phyloP scores from a whole-genome alignment of 2,888 invertebrate genomes.

The Ctenicera cuprea region DNA sequence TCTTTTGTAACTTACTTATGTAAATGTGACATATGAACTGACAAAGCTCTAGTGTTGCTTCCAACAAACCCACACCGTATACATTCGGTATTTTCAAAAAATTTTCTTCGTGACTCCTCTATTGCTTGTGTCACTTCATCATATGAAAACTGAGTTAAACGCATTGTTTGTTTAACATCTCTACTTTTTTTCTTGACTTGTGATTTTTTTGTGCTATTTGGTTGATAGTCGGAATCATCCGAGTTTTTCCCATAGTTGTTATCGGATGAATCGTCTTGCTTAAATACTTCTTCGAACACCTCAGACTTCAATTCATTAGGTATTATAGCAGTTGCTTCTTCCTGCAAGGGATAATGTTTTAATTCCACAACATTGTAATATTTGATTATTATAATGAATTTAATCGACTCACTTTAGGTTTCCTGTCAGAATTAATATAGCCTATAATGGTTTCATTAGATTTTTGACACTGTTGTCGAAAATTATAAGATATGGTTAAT shows the following conservation, averaged over 20 bases:
- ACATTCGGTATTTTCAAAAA: conserved; percentile 60
- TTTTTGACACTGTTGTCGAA: conserved; percentile 60
- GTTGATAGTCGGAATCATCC: conserved; percentile 41
- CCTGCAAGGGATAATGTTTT: no score
- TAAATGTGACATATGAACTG: conserved; percentile 63
- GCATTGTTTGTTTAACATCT: conserved; percentile 42
- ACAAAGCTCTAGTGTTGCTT: conserved; percentile 61
- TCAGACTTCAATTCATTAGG: not conserved
- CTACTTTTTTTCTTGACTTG: not conserved
- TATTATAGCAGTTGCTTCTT: no score
- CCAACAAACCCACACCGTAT: conserved; percentile 62
- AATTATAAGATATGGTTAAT: conserved; percentile 61
- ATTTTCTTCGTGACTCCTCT: conserved; percentile 55
- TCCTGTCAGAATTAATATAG: conserved; percentile 28
- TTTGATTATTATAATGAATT: no score
- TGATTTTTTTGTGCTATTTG: conserved; percentile 21
- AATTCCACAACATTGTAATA: no score
- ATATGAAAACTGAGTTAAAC: conserved; percentile 57
- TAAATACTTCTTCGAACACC: not conserved
- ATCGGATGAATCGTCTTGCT: conserved; percentile 40
- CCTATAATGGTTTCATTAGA: conserved; percentile 57
- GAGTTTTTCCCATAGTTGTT: conserved; percentile 33
- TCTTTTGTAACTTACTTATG: conserved; percentile 62
- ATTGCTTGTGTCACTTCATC: conserved; percentile 62
- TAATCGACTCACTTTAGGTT: conserved; percentile 4